A percentile compares a stretch with the other conserved stretches of the same genome.
These are phyloP conservation scores for Ectemnius continuus DNA, from an alignment of 2,888 invertebrate genomes.

Conservation along the genomic window DNA sequence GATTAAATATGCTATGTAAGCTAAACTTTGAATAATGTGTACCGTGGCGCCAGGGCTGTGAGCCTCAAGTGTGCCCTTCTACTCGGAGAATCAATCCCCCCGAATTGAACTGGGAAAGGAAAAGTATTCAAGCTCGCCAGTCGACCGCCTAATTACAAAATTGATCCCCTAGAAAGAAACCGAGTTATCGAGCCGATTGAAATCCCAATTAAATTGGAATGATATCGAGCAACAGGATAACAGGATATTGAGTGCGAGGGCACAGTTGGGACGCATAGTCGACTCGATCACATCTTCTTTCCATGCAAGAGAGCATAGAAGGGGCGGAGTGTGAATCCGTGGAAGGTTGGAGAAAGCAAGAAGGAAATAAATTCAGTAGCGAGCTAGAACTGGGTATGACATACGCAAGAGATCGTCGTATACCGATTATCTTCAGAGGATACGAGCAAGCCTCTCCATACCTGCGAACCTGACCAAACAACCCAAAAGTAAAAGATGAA, in stretches of 20 bases:
- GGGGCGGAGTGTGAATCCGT: conserved; percentile 29
- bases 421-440: conserved; percentile 19
- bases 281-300: neutral
- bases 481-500: conserved; percentile 13
- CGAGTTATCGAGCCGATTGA: no score
- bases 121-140: no score
- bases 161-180: no score
- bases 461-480: conserved; percentile 52
- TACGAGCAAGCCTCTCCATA: conserved; percentile 17
- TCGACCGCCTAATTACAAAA: no score
- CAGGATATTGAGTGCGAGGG: no score
- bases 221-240: no score
- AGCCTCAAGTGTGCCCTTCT: no score
- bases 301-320: neutral
- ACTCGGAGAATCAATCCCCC: neutral
- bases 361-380: neutral
- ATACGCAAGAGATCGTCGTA: conserved; percentile 3
- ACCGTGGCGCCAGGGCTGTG: conserved; percentile 11
- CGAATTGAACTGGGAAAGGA: neutral
- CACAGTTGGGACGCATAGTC: no score
- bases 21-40: conserved; percentile 16
- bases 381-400: conserved; percentile 19
- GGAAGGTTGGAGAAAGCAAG: conserved; percentile 25
- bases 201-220: no score
- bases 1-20: conserved; percentile 9